Evolutionary conservation across 2,113 vertebrate genomes (phyloP).

Genomic region (Malurus alboscapulatus): DNA sequence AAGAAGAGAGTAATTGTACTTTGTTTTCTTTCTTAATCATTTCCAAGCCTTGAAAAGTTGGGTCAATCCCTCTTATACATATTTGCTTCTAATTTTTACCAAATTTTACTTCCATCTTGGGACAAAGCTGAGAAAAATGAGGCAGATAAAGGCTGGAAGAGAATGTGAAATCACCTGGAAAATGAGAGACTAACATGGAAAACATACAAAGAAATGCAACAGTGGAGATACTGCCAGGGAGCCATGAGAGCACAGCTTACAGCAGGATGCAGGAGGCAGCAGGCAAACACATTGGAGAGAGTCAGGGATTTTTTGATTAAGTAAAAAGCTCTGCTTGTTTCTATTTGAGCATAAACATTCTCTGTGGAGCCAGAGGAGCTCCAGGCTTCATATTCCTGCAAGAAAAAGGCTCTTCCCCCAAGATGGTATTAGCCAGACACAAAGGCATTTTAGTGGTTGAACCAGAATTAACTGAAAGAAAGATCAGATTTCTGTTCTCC

Average conservation of each 20-base stretch:
- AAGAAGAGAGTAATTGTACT: not conserved
- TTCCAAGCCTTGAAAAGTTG: not conserved
- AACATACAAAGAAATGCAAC: not conserved
- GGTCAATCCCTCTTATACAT: not conserved
- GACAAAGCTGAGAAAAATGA: not conserved
- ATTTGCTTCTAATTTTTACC: not conserved
- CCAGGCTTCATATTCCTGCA: not conserved
- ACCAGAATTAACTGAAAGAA: not conserved
- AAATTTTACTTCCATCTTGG: not conserved
- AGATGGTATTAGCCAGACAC: not conserved
- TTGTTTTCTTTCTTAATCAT: not conserved
- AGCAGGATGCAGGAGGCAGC: not conserved
- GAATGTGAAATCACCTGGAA: not conserved
- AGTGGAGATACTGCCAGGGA: not conserved
- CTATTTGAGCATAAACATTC: not conserved
- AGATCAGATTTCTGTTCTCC: not conserved
- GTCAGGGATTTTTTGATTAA: not conserved
- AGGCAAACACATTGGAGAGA: rapidly evolving
- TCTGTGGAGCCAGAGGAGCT: not conserved
- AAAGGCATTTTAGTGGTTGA: not conserved
- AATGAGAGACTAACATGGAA: not conserved
- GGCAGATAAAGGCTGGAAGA: not conserved
- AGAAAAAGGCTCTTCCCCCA: not conserved
- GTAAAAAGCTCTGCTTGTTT: not conserved
- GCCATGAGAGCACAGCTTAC: not conserved